Percentiles rank a stretch among this genome's conserved stretches.
Evolutionary conservation across 1,140 invertebrate species (phyloP).

Genomic region (Drosophila saltans): DNA sequence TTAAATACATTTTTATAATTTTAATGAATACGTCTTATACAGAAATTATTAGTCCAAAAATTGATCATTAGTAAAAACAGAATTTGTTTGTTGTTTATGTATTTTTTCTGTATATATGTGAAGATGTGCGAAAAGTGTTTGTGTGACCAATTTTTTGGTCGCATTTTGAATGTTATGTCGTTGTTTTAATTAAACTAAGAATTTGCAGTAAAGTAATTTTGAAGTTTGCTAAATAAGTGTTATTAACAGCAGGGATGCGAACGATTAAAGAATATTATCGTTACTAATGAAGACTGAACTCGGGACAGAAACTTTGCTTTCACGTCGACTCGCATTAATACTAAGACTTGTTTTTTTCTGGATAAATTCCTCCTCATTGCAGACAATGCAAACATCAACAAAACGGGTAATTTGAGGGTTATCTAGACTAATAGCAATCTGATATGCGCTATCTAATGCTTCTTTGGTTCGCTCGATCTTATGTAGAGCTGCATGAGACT

Average conservation of each 20-base stretch:
- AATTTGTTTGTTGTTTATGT: too few species aligned
- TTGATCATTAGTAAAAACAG: too few species aligned
- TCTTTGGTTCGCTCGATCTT: conserved; percentile 63
- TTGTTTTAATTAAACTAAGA: conserved; percentile 1
- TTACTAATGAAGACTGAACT: conserved; percentile 2
- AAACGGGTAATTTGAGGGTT: conserved; percentile 33
- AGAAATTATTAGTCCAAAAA: too few species aligned
- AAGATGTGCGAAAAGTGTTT: too few species aligned
- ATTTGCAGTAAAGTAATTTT: not conserved
- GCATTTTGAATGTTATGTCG: not conserved
- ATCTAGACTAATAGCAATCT: conserved; percentile 37
- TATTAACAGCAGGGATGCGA: not conserved
- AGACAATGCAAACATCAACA: conserved; percentile 42
- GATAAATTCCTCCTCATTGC: conserved; percentile 52
- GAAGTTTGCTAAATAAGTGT: not conserved
- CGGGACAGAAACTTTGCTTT: conserved; percentile 9
- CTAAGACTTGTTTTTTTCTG: conserved; percentile 40
- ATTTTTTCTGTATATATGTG: too few species aligned
- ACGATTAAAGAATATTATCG: conserved; percentile 9
- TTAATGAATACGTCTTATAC: too few species aligned
- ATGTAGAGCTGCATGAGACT: conserved; percentile 61
- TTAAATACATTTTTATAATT: too few species aligned
- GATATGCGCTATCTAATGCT: conserved; percentile 36
- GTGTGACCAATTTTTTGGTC: not conserved
- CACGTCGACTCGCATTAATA: conserved; percentile 24